Evolutionary conservation across 1,140 invertebrate genomes (phyloP).

Genomic region (Eupeodes corollae): DNA sequence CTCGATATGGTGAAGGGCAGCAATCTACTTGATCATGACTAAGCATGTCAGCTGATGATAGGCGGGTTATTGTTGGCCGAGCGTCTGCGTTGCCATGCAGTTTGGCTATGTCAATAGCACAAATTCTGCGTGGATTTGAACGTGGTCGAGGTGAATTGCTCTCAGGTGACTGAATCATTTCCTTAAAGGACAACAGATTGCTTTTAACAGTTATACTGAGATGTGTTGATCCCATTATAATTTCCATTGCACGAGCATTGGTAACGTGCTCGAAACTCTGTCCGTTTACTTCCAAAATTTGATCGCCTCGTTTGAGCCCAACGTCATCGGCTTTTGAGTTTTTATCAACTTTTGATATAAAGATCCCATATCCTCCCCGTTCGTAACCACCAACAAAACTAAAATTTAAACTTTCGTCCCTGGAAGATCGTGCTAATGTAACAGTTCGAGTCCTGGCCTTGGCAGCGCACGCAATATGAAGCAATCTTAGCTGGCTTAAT

Average conservation of each 20-base stretch:
- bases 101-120: constrained; percentile 35
- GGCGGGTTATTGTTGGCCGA: constrained; percentile 24
- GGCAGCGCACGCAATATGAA: constrained; percentile 94
- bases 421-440: constrained; percentile 77
- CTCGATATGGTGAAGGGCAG: constrained; percentile 18
- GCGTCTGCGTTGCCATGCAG: constrained; percentile 28
- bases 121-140: constrained; percentile 33
- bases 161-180: constrained; percentile 78
- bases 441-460: constrained; percentile 87
- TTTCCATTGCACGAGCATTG: constrained; percentile 80
- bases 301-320: constrained; percentile 94
- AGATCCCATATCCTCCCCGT: constrained; percentile 62
- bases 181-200: constrained; percentile 75
- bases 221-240: constrained; percentile 87
- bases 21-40: constrained; percentile 25
- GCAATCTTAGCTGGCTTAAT: constrained; percentile 65
- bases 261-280: constrained; percentile 89
- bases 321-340: constrained; percentile 89
- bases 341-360: constrained; percentile 87
- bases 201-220: constrained; percentile 94
- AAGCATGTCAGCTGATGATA: constrained; percentile 32
- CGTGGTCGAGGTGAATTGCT: constrained; percentile 59
- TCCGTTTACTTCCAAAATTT: constrained; percentile 94
- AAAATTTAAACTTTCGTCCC: constrained; percentile 89
- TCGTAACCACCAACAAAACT: constrained; percentile 89